A percentile compares a stretch with the other conserved stretches of the same genome.
phyloP scores from a whole-genome alignment of 2,113 vertebrate species.

The Ageneiosus marmoratus region DNA sequence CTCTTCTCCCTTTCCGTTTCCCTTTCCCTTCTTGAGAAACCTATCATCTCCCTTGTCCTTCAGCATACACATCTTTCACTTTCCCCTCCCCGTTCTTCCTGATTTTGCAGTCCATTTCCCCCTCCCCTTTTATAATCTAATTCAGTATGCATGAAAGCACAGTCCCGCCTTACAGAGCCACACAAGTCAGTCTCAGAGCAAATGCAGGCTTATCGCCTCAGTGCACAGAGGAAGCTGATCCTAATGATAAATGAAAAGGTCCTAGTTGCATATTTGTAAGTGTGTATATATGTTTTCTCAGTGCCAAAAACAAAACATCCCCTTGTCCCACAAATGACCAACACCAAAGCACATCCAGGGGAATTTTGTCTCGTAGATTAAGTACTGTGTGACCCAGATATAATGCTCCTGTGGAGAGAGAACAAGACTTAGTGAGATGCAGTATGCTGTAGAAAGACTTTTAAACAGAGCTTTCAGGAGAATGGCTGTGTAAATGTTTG shows the following conservation, averaged over 20 bases:
- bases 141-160: conserved; percentile 9
- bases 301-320: conserved; percentile 8
- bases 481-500: conserved; percentile 26
- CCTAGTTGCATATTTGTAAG: background rate
- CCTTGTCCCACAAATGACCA: conserved; percentile 29
- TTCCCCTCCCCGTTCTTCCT: background rate
- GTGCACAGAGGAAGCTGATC: background rate
- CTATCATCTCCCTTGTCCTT: conserved; percentile 54
- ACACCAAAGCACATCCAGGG: conserved; percentile 38
- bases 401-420: conserved; percentile 29
- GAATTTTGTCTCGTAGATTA: conserved; percentile 43
- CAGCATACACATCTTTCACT: conserved; percentile 4
- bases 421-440: conserved; percentile 21
- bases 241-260: background rate
- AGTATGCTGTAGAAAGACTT: background rate
- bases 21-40: background rate
- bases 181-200: background rate
- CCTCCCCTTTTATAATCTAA: conserved; percentile 57
- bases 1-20: background rate
- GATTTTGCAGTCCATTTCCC: background rate
- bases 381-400: conserved; percentile 47
- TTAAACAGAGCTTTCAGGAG: conserved; percentile 15
- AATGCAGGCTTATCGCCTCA: background rate
- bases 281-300: background rate
- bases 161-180: background rate